These are phyloP conservation scores for Deladenus siricidicola DNA, from an alignment of 2,888 invertebrate species.

Conservation along the genomic window DNA sequence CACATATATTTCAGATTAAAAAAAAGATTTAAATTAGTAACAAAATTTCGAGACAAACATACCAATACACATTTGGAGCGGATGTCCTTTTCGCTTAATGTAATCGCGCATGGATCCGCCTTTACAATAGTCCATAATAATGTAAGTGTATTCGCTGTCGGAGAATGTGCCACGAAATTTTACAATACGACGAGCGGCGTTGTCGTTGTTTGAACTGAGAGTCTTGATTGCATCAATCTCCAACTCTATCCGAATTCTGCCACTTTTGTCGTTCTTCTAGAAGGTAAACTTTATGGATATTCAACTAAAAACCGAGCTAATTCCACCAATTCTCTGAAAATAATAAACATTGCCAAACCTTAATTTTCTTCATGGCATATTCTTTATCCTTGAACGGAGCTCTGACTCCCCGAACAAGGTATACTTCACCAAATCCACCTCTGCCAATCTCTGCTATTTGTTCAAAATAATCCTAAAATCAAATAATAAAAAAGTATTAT, in stretches of 20 bases:
- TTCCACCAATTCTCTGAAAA: neutral
- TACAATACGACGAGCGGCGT: conserved; percentile 4
- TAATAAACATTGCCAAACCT: neutral
- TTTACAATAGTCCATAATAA: conserved; percentile 11
- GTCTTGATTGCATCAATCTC: conserved; percentile 2
- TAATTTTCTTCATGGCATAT: conserved; percentile 6
- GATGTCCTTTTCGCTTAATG: neutral
- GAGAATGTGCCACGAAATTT: conserved; percentile 8
- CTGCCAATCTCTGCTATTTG: conserved; percentile 13
- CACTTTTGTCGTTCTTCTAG: neutral
- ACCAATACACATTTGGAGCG: too few species aligned
- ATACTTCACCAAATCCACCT: conserved; percentile 14
- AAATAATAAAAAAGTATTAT: too few species aligned
- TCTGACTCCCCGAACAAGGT: too few species aligned
- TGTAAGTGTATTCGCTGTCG: conserved; percentile 1
- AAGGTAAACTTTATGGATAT: neutral
- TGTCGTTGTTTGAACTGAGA: conserved; percentile 1
- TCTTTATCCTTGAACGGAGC: neutral
- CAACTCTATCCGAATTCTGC: conserved; percentile 2
- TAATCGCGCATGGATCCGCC: conserved; percentile 7
- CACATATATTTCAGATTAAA: too few species aligned
- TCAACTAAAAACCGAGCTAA: neutral
- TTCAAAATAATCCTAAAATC: too few species aligned
- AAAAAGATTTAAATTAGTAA: too few species aligned
- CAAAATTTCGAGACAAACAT: too few species aligned